Conservation (phyloP, 2,113 vertebrate species). For the Cyanocitta stelleri region DNA sequence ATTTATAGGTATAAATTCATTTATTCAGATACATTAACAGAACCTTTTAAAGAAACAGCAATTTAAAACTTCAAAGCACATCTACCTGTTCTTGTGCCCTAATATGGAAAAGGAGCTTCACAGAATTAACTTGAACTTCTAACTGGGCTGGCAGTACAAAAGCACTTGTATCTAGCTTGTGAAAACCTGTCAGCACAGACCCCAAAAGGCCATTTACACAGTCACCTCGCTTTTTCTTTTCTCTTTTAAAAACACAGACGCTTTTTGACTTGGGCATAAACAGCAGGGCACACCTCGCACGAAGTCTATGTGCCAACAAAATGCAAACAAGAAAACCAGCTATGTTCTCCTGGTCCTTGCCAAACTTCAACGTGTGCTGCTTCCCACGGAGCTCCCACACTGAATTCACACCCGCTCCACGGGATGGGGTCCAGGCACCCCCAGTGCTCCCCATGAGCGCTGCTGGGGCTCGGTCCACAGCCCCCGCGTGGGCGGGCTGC, state of each 20-base stretch:
- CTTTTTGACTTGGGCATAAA: background rate
- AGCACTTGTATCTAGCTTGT: background rate
- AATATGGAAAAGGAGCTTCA: background rate
- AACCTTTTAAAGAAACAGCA: background rate
- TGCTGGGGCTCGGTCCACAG: too few species aligned
- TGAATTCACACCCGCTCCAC: fast-evolving
- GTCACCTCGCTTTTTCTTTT: background rate
- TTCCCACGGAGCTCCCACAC: fast-evolving
- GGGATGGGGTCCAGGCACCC: fast-evolving
- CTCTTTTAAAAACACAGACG: background rate
- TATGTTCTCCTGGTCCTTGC: background rate
- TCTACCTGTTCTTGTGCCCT: background rate
- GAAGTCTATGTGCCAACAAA: background rate
- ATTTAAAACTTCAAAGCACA: background rate
- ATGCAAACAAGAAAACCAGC: background rate
- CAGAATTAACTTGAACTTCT: background rate
- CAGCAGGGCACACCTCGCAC: background rate
- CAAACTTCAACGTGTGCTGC: fast-evolving
- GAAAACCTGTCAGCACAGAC: background rate
- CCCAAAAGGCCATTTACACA: background rate
- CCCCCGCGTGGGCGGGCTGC: fast-evolving
- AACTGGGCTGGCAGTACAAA: background rate
- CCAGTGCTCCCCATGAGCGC: fast-evolving
- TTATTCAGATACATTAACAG: background rate
- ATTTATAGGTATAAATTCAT: background rate